A percentile compares a stretch with the other conserved stretches of the same genome.
phyloP scores from a whole-genome alignment of 2,888 invertebrate species.

The Homarus gammarus region DNA sequence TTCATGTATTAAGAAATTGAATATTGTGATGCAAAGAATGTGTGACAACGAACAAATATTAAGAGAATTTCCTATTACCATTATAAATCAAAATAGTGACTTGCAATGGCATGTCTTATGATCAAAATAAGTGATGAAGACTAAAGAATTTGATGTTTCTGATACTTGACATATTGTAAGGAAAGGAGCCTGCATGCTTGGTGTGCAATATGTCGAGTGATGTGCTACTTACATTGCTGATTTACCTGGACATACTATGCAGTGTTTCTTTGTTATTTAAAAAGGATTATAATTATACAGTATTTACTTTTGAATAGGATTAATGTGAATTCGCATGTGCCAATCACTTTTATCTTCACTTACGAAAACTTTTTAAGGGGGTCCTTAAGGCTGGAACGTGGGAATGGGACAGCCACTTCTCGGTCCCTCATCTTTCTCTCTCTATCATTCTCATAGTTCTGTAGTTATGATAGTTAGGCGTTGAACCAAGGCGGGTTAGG shows the following conservation, averaged over 20 bases:
- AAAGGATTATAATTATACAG: constrained; percentile 60
- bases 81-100: constrained; percentile 59
- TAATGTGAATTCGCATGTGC: constrained; percentile 74
- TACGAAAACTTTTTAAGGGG: constrained; percentile 44
- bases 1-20: constrained; percentile 24
- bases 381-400: constrained; percentile 35
- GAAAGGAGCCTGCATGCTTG: constrained; percentile 65
- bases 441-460: constrained; percentile 59
- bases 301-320: constrained; percentile 74
- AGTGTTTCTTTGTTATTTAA: constrained; percentile 73
- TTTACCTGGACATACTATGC: constrained; percentile 71
- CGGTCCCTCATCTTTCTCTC: constrained; percentile 20
- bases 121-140: constrained; percentile 42
- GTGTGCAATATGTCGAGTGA: constrained; percentile 73
- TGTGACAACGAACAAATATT: constrained; percentile 57
- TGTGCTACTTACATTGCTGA: constrained; percentile 67
- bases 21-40: constrained; percentile 42
- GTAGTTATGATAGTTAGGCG: constrained; percentile 67
- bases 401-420: constrained; percentile 37
- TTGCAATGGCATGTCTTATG: constrained; percentile 65
- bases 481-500: constrained; percentile 57
- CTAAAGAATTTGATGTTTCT: constrained; percentile 46
- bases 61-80: constrained; percentile 5
- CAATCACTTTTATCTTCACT: constrained; percentile 67
- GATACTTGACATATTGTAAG: constrained; percentile 69